phyloP scores from a whole-genome alignment of 2,888 invertebrate genomes.

The Esperia sulphurella region DNA sequence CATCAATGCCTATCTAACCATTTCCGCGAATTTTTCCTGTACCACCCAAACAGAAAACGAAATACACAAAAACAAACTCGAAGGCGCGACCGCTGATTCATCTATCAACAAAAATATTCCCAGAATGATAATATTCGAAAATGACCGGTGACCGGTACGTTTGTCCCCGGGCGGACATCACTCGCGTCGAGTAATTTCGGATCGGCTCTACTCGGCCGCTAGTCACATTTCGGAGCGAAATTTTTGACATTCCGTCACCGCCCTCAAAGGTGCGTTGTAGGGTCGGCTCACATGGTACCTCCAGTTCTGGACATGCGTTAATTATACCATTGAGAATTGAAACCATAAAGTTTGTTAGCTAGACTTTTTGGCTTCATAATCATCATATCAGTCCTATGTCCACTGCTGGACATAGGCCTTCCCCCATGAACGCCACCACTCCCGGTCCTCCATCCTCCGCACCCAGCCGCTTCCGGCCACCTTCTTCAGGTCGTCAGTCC shows the following conservation, averaged over 20 bases:
- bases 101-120: constrained; percentile 8
- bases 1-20: no score
- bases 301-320: not conserved
- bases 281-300: constrained; percentile 37
- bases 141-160: constrained; percentile 10
- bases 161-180: constrained; percentile 38
- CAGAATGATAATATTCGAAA: constrained; percentile 14
- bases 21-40: no score
- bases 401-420: no score
- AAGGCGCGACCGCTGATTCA: constrained; percentile 14
- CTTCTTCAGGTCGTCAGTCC: no score
- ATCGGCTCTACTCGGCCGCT: constrained; percentile 30
- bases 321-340: no score
- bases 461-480: no score
- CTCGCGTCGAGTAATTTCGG: constrained; percentile 24
- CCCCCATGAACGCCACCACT: no score
- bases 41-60: no score
- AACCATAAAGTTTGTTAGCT: no score
- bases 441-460: no score
- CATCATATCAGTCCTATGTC: no score
- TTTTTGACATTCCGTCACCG: constrained; percentile 74
- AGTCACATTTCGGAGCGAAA: constrained; percentile 58
- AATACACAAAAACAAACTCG: not conserved
- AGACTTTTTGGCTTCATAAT: no score
- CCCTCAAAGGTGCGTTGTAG: constrained; percentile 34